These are phyloP conservation scores for Heliconius hermathena DNA, from an alignment of 1,140 invertebrate genomes.

Conservation along the genomic window DNA sequence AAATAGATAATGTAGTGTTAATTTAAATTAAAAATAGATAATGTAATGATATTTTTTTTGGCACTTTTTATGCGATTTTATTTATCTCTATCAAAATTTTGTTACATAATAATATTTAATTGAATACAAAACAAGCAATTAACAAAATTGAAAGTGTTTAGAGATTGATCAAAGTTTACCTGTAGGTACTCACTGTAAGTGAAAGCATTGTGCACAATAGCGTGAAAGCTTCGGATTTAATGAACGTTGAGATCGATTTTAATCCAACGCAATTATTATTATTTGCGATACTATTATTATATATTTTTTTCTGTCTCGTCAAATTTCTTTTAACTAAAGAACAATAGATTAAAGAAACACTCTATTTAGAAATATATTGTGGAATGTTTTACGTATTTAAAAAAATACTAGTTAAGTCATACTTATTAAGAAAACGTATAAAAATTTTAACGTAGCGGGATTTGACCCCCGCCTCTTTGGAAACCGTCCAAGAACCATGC, in stretches of 20 bases:
- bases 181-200: not conserved
- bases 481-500: no score
- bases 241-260: slow-evolving; percentile 14
- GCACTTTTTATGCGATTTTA: no score
- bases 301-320: not conserved
- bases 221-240: slow-evolving; percentile 25
- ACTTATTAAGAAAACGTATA: no score
- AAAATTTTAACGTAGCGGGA: no score
- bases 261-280: not conserved
- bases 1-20: no score
- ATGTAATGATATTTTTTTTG: no score
- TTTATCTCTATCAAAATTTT: no score
- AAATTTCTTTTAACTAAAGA: not conserved
- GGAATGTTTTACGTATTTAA: no score
- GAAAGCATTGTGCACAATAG: slow-evolving; percentile 18
- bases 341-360: not conserved
- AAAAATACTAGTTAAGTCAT: no score
- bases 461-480: no score
- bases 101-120: not conserved
- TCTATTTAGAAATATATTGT: no score
- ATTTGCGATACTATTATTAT: not conserved
- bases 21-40: no score
- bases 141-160: slow-evolving; percentile 1
- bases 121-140: not conserved
- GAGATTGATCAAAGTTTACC: not conserved